Evolutionary conservation across 2,888 invertebrate genomes (phyloP), one percentile per base, ranked within the genome.

Genomic region (Allophyes oxyacanthae): DNA sequence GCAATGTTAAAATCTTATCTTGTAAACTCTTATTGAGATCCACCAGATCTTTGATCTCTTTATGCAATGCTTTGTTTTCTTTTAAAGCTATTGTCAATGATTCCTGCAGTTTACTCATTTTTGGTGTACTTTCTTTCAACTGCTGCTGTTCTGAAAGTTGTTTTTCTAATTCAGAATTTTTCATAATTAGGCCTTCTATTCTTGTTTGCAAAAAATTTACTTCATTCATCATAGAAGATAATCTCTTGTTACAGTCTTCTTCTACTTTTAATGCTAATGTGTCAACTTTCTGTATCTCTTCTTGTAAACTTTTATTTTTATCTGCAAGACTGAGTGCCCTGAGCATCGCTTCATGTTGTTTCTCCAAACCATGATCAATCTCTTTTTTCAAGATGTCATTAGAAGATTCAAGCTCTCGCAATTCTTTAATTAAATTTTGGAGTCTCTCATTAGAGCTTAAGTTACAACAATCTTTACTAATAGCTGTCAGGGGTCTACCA

Each of bases 321-420:
- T 97, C 96, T n/a, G 97, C 97, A 49, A 97, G 92, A 77, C 94
- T 94, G 38, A 97, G 88, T 5, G 97, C 97, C 69, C 96, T 91
- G 40, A 96, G 92, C 97, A 97, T 97, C 4, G 97, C 97, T 83
- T 97, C 97, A 85, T 97, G 97, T 79, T 97, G 96, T 77, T 96
- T 96, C 50, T 94, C 92, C 57, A 96, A 82, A 14, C 95, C 92
- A 69, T 94, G 95, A 88, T 88, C 95, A 40, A 91, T 65, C 73
- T 94, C 90, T 72, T 85, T 90, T 65, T 88, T 91, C 37, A 94
- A 91, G 33, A 87, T 81, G 52, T 95, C 95, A 77, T 96, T 91
- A 62, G 92, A 86, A 44, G 86, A 85, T 87, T 96, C 97, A 28
- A 95, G 92, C 54, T 95, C 95, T 72, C 95, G 94, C 53, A 97